A percentile compares a stretch with the other conserved stretches of the same genome.
phyloP scores from a whole-genome alignment of 2,888 invertebrate species.

The Nephrotoma appendiculata region DNA sequence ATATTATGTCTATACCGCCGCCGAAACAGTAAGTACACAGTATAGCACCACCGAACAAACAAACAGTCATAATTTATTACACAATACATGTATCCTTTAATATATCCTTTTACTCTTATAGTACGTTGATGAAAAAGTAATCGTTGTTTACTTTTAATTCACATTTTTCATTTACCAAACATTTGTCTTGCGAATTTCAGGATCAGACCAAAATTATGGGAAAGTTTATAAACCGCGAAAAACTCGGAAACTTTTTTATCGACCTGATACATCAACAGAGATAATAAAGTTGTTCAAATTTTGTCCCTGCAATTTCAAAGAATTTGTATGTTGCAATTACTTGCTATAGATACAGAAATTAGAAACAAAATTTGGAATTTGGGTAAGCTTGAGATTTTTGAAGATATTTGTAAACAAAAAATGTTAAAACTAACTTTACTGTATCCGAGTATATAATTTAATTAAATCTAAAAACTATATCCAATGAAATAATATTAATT shows the following conservation, averaged over 20 bases:
- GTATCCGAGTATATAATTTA: neutral
- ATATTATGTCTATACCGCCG: neutral
- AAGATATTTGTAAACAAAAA: neutral
- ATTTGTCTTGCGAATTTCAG: too few species aligned
- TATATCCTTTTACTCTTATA: neutral
- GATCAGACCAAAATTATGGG: too few species aligned
- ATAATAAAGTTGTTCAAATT: neutral
- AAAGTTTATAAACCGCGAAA: too few species aligned
- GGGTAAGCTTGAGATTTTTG: too few species aligned
- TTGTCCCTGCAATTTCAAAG: neutral
- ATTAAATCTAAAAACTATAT: neutral
- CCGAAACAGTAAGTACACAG: neutral
- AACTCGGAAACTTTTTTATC: neutral
- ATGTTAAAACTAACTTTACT: neutral
- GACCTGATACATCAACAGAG: neutral
- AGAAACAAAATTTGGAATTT: neutral
- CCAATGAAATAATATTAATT: neutral
- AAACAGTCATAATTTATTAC: neutral
- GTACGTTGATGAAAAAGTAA: neutral
- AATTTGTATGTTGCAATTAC: neutral
- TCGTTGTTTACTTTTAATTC: too few species aligned
- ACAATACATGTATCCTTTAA: neutral
- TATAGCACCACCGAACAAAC: neutral
- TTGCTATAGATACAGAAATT: neutral
- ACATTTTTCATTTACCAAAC: too few species aligned